Evolutionary conservation across 1,140 invertebrate genomes (phyloP), one percentile per base, ranked within the genome.

Genomic region (Temnothorax curvispinosus): DNA sequence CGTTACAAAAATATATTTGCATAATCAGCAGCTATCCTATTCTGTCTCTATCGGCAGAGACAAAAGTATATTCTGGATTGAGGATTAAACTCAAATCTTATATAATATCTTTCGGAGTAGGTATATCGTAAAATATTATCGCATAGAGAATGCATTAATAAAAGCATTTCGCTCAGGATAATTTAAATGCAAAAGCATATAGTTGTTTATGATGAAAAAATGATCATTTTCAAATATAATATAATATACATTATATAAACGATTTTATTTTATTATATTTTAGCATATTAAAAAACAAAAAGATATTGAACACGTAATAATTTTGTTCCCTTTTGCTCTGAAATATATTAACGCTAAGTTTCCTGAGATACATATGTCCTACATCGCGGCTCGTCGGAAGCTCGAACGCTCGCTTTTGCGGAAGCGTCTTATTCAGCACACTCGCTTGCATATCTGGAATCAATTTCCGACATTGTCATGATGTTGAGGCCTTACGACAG

Each of bases 391-490:
- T 82, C 27, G 15, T 56, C 54, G 5, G 13, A 72, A 18, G 27
- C 8, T 54, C 27, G 15, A 58, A 41, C 8, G 56, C 5, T 41
- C 6, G 35, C 13, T 18, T 21, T 41, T 41, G 44, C 86, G 80
- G 80, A 87, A 87, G 50, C 32, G 13, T n/a, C 15, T 60, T 72
- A 35, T 82, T 75, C n/a, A 21, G 21, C 21, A 84, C 54, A 67
- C 54, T 72, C 13, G 69, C 38, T 18, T 69, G 58, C 69, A 50
- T 85, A 78, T 85, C 74, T 78, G 44, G n/a, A n/a, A 54, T 78
- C 15, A 85, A 78, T 85, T 85, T 78, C 75, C 74, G 72, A 76
- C 56, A 52, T 65, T 69, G 56, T 85, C 54, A 60, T 11, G 9
- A 47, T 15, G 11, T 47, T 69, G 41, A 69, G 52, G n/a, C 27